Base-by-base conservation (phyloP, 1,140 invertebrate genomes). In the Drosophila arizonae region DNA sequence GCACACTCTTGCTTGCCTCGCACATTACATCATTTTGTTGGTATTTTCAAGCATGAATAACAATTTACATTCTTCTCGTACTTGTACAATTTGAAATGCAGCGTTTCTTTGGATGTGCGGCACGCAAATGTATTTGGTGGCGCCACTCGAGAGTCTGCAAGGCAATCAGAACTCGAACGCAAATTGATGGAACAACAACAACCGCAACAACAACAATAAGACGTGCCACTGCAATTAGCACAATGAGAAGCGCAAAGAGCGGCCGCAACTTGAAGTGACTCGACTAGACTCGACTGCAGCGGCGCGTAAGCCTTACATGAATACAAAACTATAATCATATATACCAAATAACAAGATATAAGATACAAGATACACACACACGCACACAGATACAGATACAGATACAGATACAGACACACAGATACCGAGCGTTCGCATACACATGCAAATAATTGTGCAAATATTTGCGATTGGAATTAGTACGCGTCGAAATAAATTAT, bases 101-200 rank as follows among this genome's bases (percentile, higher is more conserved):
- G 82, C 82, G 48, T 87, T 87, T 82, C 82, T 87, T 73, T 87
- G 82, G 84, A 86, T 87, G 84, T 87, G 84, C 69, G 82, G 82
- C 71, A 79, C 76, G 65, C 82, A 87, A 79, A 87, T 87, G 84
- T 87, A 87, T 87, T 84, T 87, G 45, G 82, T 87, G 79, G 82
- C 82, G 82, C 82, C 82, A 68, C 72, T 87, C 65, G 82, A 87
- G 76, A 88, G 81, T 79, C 72, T 82, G 50, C 82, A 82, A 41
- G 13, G 15, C 52, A 50, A 54, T 54, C 30, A 55, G 52, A 33
- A 36, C 10, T 30, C n/a, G n/a, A 36, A 33, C n/a, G 26, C 30
- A 28, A 70, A 67, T 50, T 71, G 52, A 43, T 51, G 11, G 10
- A 39, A 8, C 36, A 9, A 39, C 36, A 39, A 39, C 36, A 3